Conservation (phyloP, 2,888 invertebrate genomes). For the Phengaris arion region DNA sequence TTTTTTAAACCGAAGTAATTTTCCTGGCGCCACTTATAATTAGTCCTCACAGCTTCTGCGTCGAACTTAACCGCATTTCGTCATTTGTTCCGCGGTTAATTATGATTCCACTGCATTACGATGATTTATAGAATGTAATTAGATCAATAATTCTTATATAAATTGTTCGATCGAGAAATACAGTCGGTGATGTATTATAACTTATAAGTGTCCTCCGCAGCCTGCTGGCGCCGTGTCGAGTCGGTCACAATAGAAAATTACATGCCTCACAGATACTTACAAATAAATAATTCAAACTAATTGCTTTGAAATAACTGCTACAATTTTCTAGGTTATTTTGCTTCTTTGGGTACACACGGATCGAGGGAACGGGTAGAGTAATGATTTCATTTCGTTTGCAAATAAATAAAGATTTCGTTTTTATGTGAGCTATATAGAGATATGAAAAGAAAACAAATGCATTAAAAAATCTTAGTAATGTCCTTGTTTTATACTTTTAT, state of each 20-base stretch:
- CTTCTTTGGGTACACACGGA: not conserved
- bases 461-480: too few relatives aligned
- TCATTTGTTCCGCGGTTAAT: constrained; percentile 13
- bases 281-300: constrained; percentile 60
- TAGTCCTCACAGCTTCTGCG: not conserved
- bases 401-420: too few relatives aligned
- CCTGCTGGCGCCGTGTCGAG: constrained; percentile 70
- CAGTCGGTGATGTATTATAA: constrained; percentile 65
- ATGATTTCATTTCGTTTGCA: too few relatives aligned
- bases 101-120: constrained; percentile 18
- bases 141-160: constrained; percentile 70
- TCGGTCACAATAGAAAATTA: constrained; percentile 72
- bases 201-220: constrained; percentile 73
- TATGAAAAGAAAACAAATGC: too few relatives aligned
- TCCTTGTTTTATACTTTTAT: too few relatives aligned
- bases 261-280: constrained; percentile 64
- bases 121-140: constrained; percentile 46
- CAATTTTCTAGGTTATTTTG: constrained; percentile 23
- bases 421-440: too few relatives aligned
- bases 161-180: constrained; percentile 57
- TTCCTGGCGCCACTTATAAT: constrained; percentile 2
- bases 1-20: not conserved
- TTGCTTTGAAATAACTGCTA: constrained; percentile 46
- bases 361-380: not conserved
- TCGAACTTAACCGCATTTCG: constrained; percentile 3